A percentile compares a stretch with the other conserved stretches of the same genome.
These are phyloP conservation scores for Betta splendens DNA, from an alignment of 2,797 vertebrate species.

Conservation along the genomic window DNA sequence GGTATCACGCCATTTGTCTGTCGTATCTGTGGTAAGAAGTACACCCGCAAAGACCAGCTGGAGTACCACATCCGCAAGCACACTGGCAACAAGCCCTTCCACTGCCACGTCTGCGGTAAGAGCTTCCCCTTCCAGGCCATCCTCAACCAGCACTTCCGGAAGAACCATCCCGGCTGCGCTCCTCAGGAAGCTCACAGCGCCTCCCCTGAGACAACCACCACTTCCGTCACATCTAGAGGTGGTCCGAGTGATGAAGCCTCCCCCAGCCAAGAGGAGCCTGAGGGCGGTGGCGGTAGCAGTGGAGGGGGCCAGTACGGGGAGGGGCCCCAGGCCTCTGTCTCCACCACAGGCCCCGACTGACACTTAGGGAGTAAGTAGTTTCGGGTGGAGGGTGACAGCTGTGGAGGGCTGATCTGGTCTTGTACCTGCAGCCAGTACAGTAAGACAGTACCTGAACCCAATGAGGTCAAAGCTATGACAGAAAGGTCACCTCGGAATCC, in stretches of 20 bases:
- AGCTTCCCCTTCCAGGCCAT: constrained; percentile 99
- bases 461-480: constrained; percentile 20
- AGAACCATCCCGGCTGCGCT: constrained; percentile 95
- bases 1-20: constrained; percentile 97
- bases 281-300: constrained; percentile 73
- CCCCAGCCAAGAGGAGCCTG: constrained; percentile 88
- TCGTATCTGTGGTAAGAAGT: constrained; percentile 98
- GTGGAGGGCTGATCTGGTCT: constrained; percentile 3
- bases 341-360: constrained; percentile 96
- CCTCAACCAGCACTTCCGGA: constrained; percentile 99
- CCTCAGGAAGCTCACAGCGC: constrained; percentile 94
- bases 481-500: constrained; percentile 43
- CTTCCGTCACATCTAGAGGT: constrained; percentile 87
- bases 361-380: not conserved
- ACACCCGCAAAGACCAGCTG: constrained; percentile 98
- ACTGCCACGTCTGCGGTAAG: constrained; percentile 96
- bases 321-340: constrained; percentile 91
- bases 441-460: constrained; percentile 4
- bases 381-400: not conserved
- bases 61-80: constrained; percentile 99
- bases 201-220: constrained; percentile 92
- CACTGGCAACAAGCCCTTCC: constrained; percentile 98
- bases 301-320: constrained; percentile 80
- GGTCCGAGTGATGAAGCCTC: constrained; percentile 90
- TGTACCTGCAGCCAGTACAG: constrained; percentile 17